Evolutionary conservation across 2,888 invertebrate genomes (phyloP).

Genomic region (Macrophya annulata): DNA sequence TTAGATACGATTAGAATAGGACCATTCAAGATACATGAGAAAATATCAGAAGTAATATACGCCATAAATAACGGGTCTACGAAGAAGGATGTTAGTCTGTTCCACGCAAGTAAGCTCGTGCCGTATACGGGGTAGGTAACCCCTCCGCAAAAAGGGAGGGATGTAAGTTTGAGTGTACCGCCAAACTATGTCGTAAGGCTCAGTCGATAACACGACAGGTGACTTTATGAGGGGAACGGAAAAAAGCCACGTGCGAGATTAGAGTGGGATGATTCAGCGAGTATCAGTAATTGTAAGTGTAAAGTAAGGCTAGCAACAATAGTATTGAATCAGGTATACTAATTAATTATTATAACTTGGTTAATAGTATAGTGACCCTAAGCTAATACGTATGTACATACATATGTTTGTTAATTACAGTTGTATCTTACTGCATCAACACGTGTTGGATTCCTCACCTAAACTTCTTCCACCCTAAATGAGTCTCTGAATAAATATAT

Average conservation of each 20-base stretch:
- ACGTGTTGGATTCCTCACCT: background rate
- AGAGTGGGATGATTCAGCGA: background rate
- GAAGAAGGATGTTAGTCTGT: slow-evolving; percentile 52
- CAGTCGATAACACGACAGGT: too few species aligned
- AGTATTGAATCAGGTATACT: slow-evolving; percentile 6
- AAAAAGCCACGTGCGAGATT: too few species aligned
- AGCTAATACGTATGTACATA: background rate
- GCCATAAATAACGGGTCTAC: slow-evolving; percentile 52
- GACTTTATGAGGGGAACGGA: too few species aligned
- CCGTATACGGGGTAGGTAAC: slow-evolving; percentile 11
- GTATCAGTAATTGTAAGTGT: too few species aligned
- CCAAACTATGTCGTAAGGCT: background rate
- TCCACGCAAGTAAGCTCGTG: slow-evolving; percentile 57
- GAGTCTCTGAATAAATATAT: background rate
- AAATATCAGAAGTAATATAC: slow-evolving; percentile 59
- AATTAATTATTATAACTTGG: background rate
- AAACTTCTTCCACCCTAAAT: background rate
- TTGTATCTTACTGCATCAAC: background rate
- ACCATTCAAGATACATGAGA: slow-evolving; percentile 60
- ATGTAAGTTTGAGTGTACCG: slow-evolving; percentile 50
- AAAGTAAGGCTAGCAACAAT: background rate
- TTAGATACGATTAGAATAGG: slow-evolving; percentile 57
- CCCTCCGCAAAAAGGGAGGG: slow-evolving; percentile 31
- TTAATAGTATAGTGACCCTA: background rate
- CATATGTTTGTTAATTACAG: slow-evolving; percentile 4